Evolutionary conservation across 2,113 vertebrate species (phyloP).

Genomic region (Syngnathus typhle): DNA sequence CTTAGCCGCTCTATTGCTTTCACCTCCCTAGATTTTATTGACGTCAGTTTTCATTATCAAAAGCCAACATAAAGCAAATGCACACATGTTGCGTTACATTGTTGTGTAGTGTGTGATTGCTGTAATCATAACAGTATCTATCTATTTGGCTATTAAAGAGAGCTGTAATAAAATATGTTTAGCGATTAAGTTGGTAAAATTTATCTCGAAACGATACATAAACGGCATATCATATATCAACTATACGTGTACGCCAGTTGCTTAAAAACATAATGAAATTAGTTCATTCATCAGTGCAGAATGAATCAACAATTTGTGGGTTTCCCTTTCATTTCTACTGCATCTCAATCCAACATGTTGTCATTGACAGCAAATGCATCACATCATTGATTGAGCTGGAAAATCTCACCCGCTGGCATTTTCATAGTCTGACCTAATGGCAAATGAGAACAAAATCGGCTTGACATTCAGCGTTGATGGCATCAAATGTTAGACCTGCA

Average conservation of each 20-base stretch:
- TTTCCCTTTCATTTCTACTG: neutral
- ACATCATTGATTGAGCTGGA: neutral
- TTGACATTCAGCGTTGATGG: conserved; percentile 13
- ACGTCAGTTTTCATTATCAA: conserved; percentile 35
- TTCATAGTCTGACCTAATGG: conserved; percentile 14
- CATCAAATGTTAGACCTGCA: conserved; percentile 16
- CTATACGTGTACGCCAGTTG: too few relatives aligned
- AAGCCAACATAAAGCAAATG: conserved; percentile 19
- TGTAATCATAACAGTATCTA: conserved; percentile 5
- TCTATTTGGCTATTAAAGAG: neutral
- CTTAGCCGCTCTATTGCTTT: conserved; percentile 10
- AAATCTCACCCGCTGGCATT: conserved; percentile 1
- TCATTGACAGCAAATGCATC: neutral
- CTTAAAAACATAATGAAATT: too few relatives aligned
- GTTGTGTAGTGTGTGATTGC: conserved; percentile 52
- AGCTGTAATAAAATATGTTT: neutral
- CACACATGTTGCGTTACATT: conserved; percentile 35
- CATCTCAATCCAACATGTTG: neutral
- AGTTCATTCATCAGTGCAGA: neutral
- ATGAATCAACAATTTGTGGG: neutral
- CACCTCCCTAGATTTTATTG: conserved; percentile 14
- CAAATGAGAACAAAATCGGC: conserved; percentile 16
- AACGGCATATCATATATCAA: too few relatives aligned
- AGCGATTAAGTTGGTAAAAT: neutral
- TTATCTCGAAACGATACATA: too few relatives aligned